phyloP scores from a whole-genome alignment of 2,888 invertebrate genomes.

The Dysmachus trigonus region DNA sequence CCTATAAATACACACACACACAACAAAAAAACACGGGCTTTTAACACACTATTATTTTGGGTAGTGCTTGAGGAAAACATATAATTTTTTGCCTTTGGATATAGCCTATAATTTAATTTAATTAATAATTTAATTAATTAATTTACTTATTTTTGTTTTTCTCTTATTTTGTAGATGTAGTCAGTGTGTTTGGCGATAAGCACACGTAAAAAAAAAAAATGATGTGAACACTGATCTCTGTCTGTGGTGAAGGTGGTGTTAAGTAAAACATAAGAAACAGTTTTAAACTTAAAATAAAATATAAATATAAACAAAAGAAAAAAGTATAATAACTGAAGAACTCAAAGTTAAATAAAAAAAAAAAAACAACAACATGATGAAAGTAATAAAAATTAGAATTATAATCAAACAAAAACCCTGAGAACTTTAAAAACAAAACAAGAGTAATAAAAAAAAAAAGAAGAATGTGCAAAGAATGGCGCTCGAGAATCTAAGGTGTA shows the following conservation, averaged over 20 bases:
- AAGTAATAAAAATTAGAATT: constrained; percentile 38
- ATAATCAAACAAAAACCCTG: constrained; percentile 7
- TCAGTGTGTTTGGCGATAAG: constrained; percentile 88
- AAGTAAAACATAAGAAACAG: constrained; percentile 52
- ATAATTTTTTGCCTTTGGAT: constrained; percentile 30
- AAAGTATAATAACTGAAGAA: constrained; percentile 37
- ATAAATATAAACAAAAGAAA: constrained; percentile 20
- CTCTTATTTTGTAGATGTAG: constrained; percentile 78
- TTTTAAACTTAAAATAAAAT: constrained; percentile 41
- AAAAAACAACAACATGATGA: too few relatives aligned
- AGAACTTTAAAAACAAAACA: constrained; percentile 7
- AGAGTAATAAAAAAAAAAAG: constrained; percentile 3
- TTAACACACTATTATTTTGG: background rate
- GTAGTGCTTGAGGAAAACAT: constrained; percentile 32
- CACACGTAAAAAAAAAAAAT: constrained; percentile 59
- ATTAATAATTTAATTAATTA: constrained; percentile 18
- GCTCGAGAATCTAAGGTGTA: constrained; percentile 36
- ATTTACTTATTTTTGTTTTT: constrained; percentile 55
- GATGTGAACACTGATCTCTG: constrained; percentile 56
- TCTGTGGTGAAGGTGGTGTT: constrained; percentile 54
- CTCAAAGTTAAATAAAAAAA: background rate
- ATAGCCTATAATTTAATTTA: background rate
- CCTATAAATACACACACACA: background rate
- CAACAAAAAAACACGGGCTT: background rate
- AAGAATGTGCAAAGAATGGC: constrained; percentile 21